A percentile compares a stretch with the other conserved stretches of the same genome.
phyloP scores from a whole-genome alignment of 2,797 vertebrate genomes.

The Tragopan temminckii region DNA sequence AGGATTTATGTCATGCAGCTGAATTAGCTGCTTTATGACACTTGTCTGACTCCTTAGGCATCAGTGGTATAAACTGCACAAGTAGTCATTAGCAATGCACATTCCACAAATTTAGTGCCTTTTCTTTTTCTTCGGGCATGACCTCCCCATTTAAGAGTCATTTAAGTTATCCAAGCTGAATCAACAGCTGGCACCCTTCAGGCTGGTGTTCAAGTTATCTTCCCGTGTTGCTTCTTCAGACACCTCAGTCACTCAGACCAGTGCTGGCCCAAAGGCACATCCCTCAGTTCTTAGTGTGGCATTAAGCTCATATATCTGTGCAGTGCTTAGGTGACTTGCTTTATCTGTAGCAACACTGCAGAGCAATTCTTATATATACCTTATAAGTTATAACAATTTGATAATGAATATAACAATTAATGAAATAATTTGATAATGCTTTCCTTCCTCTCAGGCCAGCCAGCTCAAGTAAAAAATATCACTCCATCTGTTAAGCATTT shows the following conservation, averaged over 20 bases:
- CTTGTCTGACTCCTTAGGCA: background rate
- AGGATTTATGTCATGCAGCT: background rate
- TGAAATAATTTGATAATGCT: background rate
- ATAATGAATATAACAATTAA: background rate
- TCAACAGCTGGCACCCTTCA: accelerated
- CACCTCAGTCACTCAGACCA: background rate
- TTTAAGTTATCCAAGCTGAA: background rate
- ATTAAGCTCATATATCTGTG: background rate
- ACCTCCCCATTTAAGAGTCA: background rate
- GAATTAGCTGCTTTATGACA: background rate
- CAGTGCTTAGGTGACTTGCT: background rate
- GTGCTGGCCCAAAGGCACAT: background rate
- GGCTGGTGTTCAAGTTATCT: background rate
- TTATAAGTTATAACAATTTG: background rate
- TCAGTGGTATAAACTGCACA: background rate
- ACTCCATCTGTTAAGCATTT: background rate
- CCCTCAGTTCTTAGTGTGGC: background rate
- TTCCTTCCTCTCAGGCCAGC: background rate
- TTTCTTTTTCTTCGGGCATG: background rate
- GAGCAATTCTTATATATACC: background rate
- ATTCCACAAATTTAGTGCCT: background rate
- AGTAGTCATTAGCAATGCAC: background rate
- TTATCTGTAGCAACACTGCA: background rate
- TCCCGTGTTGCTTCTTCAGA: background rate
- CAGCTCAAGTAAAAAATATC: background rate